Conservation (phyloP, 1,140 invertebrate species). For the Myzus persicae region DNA sequence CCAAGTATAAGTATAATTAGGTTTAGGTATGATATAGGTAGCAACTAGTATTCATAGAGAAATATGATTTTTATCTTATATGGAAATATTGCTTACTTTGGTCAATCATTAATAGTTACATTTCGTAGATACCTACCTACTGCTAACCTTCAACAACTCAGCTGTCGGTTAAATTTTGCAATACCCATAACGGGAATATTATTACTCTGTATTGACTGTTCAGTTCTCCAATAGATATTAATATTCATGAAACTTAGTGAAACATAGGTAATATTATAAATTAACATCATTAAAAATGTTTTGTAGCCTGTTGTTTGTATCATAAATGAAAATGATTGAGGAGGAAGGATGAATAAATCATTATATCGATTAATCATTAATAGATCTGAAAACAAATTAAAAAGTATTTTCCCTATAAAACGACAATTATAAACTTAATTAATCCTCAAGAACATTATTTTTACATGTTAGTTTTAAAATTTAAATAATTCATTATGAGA, state of each 20-base stretch:
- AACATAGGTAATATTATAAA: conserved; percentile 3
- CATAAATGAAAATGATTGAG: background rate
- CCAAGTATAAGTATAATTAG: background rate
- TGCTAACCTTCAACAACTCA: background rate
- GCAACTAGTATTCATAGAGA: background rate
- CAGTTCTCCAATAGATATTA: background rate
- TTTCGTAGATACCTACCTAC: background rate
- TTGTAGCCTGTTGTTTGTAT: background rate
- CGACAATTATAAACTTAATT: background rate
- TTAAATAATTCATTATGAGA: background rate
- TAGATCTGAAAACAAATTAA: background rate
- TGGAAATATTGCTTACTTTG: background rate
- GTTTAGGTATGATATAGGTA: background rate
- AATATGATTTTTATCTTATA: conserved; percentile 7
- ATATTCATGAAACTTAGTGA: background rate
- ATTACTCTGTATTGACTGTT: background rate
- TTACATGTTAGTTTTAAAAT: background rate
- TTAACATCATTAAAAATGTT: background rate
- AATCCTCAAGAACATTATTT: background rate
- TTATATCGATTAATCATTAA: background rate
- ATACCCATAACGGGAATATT: background rate
- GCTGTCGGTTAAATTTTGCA: background rate
- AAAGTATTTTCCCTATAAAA: background rate
- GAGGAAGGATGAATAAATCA: background rate
- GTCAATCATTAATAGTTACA: background rate